Evolutionary conservation across 53 echinoderm and acorn worm species (phyloP).

Genomic region (Arbacia lixula): DNA sequence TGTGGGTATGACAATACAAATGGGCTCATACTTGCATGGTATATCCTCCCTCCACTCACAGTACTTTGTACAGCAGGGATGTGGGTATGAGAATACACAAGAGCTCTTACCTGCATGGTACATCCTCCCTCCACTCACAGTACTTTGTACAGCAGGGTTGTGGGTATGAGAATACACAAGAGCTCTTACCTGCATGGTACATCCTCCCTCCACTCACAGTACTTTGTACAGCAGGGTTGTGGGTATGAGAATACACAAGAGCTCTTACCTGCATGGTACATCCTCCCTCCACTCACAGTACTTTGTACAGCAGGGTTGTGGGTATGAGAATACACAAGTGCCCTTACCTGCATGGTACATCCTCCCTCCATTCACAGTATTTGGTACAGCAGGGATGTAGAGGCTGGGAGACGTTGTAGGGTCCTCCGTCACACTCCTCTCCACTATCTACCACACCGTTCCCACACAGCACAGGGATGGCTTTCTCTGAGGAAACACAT

Average conservation of each 20-base stretch:
- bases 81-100: slow-evolving; percentile 23
- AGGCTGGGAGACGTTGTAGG: slow-evolving; percentile 22
- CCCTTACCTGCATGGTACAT: slow-evolving; percentile 27
- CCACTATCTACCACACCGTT: slow-evolving; percentile 20
- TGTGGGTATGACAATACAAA: too few species aligned
- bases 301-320: too few species aligned
- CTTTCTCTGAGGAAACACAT: background rate
- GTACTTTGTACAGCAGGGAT: slow-evolving; percentile 34
- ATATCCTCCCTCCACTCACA: slow-evolving; percentile 31
- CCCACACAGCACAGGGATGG: slow-evolving; percentile 25
- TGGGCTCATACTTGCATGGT: slow-evolving; percentile 25
- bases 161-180: too few species aligned
- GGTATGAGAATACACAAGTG: too few species aligned
- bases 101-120: too few species aligned
- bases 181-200: slow-evolving; percentile 25
- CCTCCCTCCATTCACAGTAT: slow-evolving; percentile 28
- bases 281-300: too few species aligned
- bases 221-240: too few species aligned
- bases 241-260: too few species aligned
- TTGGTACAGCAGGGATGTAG: slow-evolving; percentile 27
- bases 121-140: too few species aligned
- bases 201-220: slow-evolving; percentile 27
- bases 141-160: too few species aligned
- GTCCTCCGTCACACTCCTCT: slow-evolving; percentile 38
- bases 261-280: too few species aligned